These are phyloP conservation scores for Polymixis lichenea DNA, from an alignment of 2,888 invertebrate genomes.

Conservation along the genomic window DNA sequence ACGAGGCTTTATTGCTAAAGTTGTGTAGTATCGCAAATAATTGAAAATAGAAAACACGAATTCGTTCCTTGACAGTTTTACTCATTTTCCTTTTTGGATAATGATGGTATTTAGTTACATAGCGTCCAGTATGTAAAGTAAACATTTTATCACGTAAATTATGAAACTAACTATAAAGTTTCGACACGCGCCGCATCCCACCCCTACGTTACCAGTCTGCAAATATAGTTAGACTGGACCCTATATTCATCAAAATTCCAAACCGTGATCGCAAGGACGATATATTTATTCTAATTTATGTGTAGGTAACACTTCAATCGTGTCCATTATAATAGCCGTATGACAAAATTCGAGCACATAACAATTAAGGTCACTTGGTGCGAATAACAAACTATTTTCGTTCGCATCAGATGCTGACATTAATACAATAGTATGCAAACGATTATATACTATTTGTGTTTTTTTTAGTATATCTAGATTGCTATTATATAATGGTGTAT, in stretches of 20 bases:
- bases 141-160: background rate
- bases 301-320: slow-evolving; percentile 55
- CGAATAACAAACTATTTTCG: slow-evolving; percentile 72
- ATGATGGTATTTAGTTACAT: background rate
- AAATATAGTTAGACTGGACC: background rate
- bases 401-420: slow-evolving; percentile 52
- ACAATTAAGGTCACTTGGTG: slow-evolving; percentile 86
- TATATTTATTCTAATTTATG: slow-evolving; percentile 57
- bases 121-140: background rate
- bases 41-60: slow-evolving; percentile 16
- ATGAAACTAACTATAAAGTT: background rate
- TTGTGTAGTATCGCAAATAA: slow-evolving; percentile 21
- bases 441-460: slow-evolving; percentile 10
- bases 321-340: slow-evolving; percentile 71
- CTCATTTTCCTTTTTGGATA: background rate
- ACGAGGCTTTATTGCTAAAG: slow-evolving; percentile 32
- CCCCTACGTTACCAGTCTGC: background rate
- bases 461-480: slow-evolving; percentile 8
- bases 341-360: slow-evolving; percentile 76
- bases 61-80: background rate
- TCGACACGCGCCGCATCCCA: slow-evolving; percentile 26
- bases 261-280: slow-evolving; percentile 18
- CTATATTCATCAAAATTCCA: background rate
- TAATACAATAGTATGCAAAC: slow-evolving; percentile 41
- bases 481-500: slow-evolving; percentile 6